Conservation (phyloP, 1,140 invertebrate genomes). For the Meteorus sp. region DNA sequence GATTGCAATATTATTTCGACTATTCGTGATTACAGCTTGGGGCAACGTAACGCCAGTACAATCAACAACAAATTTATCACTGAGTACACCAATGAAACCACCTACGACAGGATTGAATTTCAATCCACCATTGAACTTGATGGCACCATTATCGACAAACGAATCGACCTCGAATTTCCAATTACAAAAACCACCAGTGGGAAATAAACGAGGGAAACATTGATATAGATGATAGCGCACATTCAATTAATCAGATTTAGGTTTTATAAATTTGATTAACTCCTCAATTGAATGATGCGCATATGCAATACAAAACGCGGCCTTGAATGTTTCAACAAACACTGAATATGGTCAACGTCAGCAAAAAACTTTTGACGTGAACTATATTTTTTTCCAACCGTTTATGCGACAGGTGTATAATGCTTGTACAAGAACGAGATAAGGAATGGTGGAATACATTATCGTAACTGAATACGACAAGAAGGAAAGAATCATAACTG, state of each 20-base stretch:
- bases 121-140: slow-evolving; percentile 51
- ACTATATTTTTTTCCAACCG: too few relatives aligned
- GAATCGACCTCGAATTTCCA: slow-evolving; percentile 62
- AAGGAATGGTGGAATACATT: too few relatives aligned
- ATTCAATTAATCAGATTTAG: neutral
- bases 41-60: slow-evolving; percentile 45
- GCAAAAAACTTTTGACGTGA: too few relatives aligned
- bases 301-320: too few relatives aligned
- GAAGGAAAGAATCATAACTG: too few relatives aligned
- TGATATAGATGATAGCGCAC: slow-evolving; percentile 39
- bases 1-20: slow-evolving; percentile 15
- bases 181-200: slow-evolving; percentile 71
- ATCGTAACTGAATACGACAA: too few relatives aligned
- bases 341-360: too few relatives aligned
- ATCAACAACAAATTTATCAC: slow-evolving; percentile 54
- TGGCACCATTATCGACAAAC: slow-evolving; percentile 46
- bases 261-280: neutral
- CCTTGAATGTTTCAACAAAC: too few relatives aligned
- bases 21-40: slow-evolving; percentile 50
- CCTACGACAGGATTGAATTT: slow-evolving; percentile 57
- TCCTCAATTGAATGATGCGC: slow-evolving; percentile 4
- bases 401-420: too few relatives aligned
- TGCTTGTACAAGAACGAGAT: too few relatives aligned
- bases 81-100: slow-evolving; percentile 59
- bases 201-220: slow-evolving; percentile 73